Conservation (phyloP, 2,888 invertebrate species). For the Tanypteryx hageni region DNA sequence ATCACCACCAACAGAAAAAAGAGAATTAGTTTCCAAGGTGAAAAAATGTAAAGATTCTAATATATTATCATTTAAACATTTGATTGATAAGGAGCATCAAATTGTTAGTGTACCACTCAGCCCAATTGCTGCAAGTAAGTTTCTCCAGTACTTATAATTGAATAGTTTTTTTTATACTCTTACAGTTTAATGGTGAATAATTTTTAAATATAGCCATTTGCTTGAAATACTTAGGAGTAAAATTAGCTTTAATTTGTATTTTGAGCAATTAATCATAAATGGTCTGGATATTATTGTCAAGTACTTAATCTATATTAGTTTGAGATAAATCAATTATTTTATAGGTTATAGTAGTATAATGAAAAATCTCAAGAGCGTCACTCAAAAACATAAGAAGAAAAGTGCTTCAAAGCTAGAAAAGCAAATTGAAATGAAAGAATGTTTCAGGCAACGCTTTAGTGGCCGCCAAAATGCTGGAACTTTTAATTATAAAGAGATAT, state of each 20-base stretch:
- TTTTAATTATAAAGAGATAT: conserved; percentile 76
- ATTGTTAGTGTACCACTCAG: conserved; percentile 66
- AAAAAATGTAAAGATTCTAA: conserved; percentile 71
- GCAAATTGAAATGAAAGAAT: conserved; percentile 17
- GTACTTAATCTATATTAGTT: background rate
- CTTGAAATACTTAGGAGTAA: background rate
- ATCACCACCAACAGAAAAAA: conserved; percentile 66
- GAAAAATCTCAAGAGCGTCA: conserved; percentile 68
- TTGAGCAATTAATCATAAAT: background rate
- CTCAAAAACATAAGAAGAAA: conserved; percentile 66
- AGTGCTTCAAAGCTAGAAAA: conserved; percentile 65
- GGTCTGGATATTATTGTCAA: background rate
- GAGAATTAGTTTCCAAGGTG: conserved; percentile 71
- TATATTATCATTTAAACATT: conserved; percentile 68
- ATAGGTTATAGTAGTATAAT: conserved; percentile 68
- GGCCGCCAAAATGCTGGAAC: conserved; percentile 69
- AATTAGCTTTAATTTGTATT: background rate
- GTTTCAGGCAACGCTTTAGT: conserved; percentile 69
- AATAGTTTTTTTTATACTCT: background rate
- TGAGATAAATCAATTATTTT: background rate
- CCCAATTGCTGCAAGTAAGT: conserved; percentile 68
- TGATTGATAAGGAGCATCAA: conserved; percentile 65
- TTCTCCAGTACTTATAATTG: conserved; percentile 22
- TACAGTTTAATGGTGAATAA: background rate
- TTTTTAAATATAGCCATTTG: too few relatives aligned